Percentiles rank a stretch among this genome's conserved stretches.
phyloP scores from a whole-genome alignment of 2,888 invertebrate species.

The Andrena trimmerana region DNA sequence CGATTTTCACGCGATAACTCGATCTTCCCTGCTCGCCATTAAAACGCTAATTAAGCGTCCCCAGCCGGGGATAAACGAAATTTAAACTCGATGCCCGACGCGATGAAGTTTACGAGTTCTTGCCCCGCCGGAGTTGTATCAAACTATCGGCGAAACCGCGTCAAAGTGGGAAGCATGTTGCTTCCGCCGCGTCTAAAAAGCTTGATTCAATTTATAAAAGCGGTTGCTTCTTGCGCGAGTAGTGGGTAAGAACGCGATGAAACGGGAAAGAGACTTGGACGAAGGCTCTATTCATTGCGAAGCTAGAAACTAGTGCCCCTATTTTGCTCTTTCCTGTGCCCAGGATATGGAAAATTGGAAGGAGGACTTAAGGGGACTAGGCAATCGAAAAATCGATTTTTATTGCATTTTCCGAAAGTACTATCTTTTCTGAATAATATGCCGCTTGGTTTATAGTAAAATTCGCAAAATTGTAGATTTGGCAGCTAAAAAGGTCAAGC shows the following conservation, averaged over 20 bases:
- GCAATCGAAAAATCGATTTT: too few species aligned
- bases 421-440: too few species aligned
- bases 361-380: not conserved
- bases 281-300: not conserved
- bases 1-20: slow-evolving; percentile 37
- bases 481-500: too few species aligned
- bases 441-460: too few species aligned
- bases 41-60: slow-evolving; percentile 41
- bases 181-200: not conserved
- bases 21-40: slow-evolving; percentile 26
- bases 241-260: too few species aligned
- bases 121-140: not conserved
- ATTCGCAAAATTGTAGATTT: too few species aligned
- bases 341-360: not conserved
- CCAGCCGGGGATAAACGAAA: slow-evolving; percentile 39
- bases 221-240: not conserved
- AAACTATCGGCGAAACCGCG: slow-evolving; percentile 22
- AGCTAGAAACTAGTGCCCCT: not conserved
- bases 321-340: not conserved
- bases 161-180: slow-evolving; percentile 12
- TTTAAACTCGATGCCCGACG: slow-evolving; percentile 35
- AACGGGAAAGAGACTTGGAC: too few species aligned
- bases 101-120: slow-evolving; percentile 28
- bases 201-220: slow-evolving; percentile 13
- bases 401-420: too few species aligned